A percentile compares a stretch with the other conserved stretches of the same genome.
phyloP scores from a whole-genome alignment of 2,113 vertebrate genomes.

The Elaphurus davidianus region DNA sequence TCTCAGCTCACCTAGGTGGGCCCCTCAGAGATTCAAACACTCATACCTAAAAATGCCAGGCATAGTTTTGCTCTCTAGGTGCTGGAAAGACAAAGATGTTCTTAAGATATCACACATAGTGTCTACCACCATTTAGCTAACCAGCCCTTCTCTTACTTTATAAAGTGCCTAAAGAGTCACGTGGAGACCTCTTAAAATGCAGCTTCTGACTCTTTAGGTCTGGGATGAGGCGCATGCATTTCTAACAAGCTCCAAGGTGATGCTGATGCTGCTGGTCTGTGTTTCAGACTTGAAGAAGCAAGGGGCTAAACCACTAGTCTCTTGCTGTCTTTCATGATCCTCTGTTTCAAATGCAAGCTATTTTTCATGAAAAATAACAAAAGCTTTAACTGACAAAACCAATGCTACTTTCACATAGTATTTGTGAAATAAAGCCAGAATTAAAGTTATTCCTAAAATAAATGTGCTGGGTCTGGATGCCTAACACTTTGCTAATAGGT shows the following conservation, averaged over 20 bases:
- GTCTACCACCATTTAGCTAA: not conserved
- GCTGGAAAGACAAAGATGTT: not conserved
- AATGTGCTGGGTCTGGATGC: not conserved
- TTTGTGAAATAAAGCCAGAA: slow-evolving; percentile 44
- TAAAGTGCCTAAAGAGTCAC: not conserved
- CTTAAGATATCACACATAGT: not conserved
- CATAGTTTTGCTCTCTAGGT: not conserved
- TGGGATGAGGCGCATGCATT: not conserved
- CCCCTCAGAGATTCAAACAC: not conserved
- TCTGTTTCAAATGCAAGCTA: not conserved
- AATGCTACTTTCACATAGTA: not conserved
- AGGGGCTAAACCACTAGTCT: not conserved
- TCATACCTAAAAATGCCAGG: not conserved
- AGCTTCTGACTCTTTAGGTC: not conserved
- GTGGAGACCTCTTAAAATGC: not conserved
- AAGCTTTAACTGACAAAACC: slow-evolving; percentile 7
- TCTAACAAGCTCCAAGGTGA: not conserved
- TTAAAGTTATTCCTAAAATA: slow-evolving; percentile 50
- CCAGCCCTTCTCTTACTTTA: not conserved
- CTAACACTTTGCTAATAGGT: not conserved
- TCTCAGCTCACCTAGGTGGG: not conserved
- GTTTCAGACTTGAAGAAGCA: not conserved
- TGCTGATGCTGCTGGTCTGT: not conserved
- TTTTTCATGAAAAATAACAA: slow-evolving; percentile 26
- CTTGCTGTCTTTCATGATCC: not conserved